Conservation (phyloP, 1,140 invertebrate species). For the Hylaeus anthracinus region DNA sequence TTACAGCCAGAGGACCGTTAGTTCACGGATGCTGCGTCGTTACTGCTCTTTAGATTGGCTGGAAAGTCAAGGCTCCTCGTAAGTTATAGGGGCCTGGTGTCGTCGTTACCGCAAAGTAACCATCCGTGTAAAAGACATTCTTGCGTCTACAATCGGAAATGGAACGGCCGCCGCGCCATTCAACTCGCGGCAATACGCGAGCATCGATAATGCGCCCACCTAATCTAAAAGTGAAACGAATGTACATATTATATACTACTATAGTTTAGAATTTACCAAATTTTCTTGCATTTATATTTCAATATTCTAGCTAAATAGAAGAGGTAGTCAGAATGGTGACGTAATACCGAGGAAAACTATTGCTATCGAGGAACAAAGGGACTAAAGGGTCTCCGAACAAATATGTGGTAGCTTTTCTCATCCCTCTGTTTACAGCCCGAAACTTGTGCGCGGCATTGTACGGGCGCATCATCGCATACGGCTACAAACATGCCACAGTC, state of each 20-base stretch:
- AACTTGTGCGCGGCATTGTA: not conserved
- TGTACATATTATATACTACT: not conserved
- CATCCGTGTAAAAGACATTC: slow-evolving; percentile 35
- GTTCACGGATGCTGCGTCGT: slow-evolving; percentile 44
- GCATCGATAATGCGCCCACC: not conserved
- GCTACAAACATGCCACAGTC: slow-evolving; percentile 28
- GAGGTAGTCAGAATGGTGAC: too few relatives aligned
- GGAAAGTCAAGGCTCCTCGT: slow-evolving; percentile 36
- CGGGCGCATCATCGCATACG: not conserved
- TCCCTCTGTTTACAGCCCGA: not conserved
- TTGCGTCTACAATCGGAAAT: slow-evolving; percentile 36
- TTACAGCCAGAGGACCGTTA: slow-evolving; percentile 52
- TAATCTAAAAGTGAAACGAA: not conserved
- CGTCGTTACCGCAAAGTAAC: slow-evolving; percentile 33
- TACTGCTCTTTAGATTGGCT: slow-evolving; percentile 40
- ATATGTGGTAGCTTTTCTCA: not conserved
- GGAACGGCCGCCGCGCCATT: not conserved
- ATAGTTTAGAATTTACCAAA: too few relatives aligned
- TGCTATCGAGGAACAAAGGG: too few relatives aligned
- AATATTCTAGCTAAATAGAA: too few relatives aligned
- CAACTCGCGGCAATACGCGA: not conserved
- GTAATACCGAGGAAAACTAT: too few relatives aligned
- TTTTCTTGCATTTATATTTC: too few relatives aligned
- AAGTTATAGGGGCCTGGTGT: slow-evolving; percentile 56
- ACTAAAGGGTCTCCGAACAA: not conserved